Conservation (phyloP, 2,113 vertebrate genomes). For the Mormoops blainvillei region DNA sequence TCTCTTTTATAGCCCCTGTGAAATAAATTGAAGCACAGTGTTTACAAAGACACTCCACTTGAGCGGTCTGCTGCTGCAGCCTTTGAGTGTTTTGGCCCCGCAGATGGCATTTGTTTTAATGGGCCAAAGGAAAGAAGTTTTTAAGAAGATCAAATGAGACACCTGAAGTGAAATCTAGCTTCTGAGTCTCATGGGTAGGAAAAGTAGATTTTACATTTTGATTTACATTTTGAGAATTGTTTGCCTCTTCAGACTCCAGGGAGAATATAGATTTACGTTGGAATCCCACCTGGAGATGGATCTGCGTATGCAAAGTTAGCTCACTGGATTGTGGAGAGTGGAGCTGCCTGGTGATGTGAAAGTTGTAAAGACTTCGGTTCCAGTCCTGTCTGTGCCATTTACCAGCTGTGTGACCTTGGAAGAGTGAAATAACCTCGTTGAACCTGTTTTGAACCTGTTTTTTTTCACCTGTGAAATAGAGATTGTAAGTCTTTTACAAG, state of each 20-base stretch:
- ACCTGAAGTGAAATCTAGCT: constrained; percentile 21
- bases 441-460: neutral
- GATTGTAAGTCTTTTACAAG: neutral
- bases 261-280: neutral
- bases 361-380: neutral
- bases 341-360: neutral
- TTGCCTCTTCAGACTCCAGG: neutral
- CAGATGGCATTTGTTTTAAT: constrained; percentile 36
- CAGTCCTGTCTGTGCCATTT: neutral
- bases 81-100: neutral
- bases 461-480: neutral
- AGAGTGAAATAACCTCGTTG: neutral
- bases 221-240: constrained; percentile 50
- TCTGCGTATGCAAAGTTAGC: neutral
- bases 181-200: neutral
- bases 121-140: constrained; percentile 21
- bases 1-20: constrained; percentile 12
- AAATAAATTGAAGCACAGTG: constrained; percentile 28
- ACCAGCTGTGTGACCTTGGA: neutral
- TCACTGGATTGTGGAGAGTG: neutral
- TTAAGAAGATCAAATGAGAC: constrained; percentile 57
- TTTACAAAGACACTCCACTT: constrained; percentile 42
- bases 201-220: constrained; percentile 10
- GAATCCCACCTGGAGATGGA: neutral
- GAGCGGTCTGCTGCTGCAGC: neutral